Evolutionary conservation across 2,888 invertebrate species (phyloP).

Genomic region (Drosophila borborema): DNA sequence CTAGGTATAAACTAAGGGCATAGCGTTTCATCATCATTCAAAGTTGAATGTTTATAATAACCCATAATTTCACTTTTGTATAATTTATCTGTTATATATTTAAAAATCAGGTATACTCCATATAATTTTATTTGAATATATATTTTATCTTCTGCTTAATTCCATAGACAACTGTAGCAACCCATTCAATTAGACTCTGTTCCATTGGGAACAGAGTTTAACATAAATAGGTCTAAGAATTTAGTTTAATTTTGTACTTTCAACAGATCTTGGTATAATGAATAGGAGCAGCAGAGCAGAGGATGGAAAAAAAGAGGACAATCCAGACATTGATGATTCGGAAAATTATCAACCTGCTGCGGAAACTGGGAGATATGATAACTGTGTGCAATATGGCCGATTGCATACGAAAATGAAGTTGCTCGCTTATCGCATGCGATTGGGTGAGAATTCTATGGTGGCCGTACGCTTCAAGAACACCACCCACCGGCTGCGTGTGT

Average conservation of each 20-base stretch:
- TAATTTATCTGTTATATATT: too few relatives aligned
- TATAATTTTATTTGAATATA: not conserved
- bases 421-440: constrained; percentile 41
- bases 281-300: too few relatives aligned
- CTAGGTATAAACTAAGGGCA: too few relatives aligned
- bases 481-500: constrained; percentile 42
- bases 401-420: constrained; percentile 25
- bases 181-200: not conserved
- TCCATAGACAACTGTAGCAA: not conserved
- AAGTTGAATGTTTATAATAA: too few relatives aligned
- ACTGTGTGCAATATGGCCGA: not conserved
- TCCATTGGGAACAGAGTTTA: not conserved
- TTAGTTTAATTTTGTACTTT: too few relatives aligned
- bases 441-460: constrained; percentile 46
- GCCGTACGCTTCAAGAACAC: constrained; percentile 38
- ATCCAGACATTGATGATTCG: not conserved
- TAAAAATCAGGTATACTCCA: too few relatives aligned
- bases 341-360: constrained; percentile 4
- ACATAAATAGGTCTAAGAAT: not conserved
- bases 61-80: too few relatives aligned
- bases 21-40: too few relatives aligned
- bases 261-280: too few relatives aligned
- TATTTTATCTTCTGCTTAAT: too few relatives aligned
- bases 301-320: too few relatives aligned
- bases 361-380: constrained; percentile 14